phyloP scores from a whole-genome alignment of 2,113 vertebrate species.

The Ochotona princeps region DNA sequence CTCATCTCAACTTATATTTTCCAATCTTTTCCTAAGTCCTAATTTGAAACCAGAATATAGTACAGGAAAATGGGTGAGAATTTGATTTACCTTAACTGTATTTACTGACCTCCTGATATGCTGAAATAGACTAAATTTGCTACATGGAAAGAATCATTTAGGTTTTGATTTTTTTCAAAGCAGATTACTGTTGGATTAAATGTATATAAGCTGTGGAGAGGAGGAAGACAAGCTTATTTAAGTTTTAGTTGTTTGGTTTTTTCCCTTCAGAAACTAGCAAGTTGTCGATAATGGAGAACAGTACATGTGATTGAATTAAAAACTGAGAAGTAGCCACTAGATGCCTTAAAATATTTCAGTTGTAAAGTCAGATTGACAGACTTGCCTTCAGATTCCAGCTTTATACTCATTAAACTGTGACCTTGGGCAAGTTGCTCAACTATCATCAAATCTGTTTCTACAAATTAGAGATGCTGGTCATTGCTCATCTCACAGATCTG shows the following conservation, averaged over 20 bases:
- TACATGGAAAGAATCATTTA: not conserved
- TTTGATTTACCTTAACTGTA: not conserved
- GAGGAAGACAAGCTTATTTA: not conserved
- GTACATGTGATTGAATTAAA: not conserved
- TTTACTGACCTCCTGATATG: not conserved
- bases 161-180: not conserved
- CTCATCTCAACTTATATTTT: not conserved
- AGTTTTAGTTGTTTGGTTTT: not conserved
- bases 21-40: not conserved
- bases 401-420: not conserved
- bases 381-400: not conserved
- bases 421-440: not conserved
- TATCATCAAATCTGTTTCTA: not conserved
- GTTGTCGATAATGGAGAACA: not conserved
- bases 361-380: not conserved
- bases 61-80: not conserved
- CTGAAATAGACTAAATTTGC: not conserved
- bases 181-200: not conserved
- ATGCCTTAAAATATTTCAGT: not conserved
- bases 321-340: not conserved
- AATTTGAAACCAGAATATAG: conserved; percentile 4
- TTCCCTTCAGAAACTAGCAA: not conserved
- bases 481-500: not conserved
- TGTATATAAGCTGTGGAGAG: not conserved
- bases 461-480: not conserved